phyloP scores from a whole-genome alignment of 2,113 vertebrate genomes.

The Chiloscyllium plagiosum region DNA sequence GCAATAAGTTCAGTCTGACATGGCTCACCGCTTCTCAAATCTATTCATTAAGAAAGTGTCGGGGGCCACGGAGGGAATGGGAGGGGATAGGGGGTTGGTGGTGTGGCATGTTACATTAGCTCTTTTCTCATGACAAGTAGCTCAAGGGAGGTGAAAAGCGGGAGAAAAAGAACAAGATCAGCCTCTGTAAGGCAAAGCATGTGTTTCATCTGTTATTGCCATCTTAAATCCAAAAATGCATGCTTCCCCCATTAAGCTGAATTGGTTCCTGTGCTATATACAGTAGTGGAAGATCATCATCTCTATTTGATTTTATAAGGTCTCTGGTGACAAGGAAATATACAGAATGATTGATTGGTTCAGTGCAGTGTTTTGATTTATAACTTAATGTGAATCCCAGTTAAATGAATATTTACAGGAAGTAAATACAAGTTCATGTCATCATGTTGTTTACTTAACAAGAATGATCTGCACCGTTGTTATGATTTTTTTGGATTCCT shows the following conservation, averaged over 20 bases:
- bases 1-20: neutral
- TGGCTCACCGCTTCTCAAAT: neutral
- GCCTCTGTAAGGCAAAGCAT: neutral
- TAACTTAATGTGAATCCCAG: constrained; percentile 33
- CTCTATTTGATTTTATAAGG: constrained; percentile 38
- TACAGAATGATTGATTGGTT: constrained; percentile 29
- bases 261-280: constrained; percentile 25
- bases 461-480: neutral
- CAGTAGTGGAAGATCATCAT: constrained; percentile 10
- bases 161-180: neutral
- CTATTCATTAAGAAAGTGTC: neutral
- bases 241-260: constrained; percentile 30
- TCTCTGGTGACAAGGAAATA: constrained; percentile 28
- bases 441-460: constrained; percentile 14
- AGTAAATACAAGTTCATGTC: constrained; percentile 28
- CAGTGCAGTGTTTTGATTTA: constrained; percentile 37
- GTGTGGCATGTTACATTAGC: neutral
- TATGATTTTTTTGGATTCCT: neutral
- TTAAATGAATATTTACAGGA: constrained; percentile 27
- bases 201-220: constrained; percentile 34
- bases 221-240: constrained; percentile 23
- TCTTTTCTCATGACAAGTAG: neutral
- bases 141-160: neutral
- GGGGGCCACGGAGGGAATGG: neutral
- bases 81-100: neutral